phyloP scores from a whole-genome alignment of 2,888 invertebrate species.

The Shargacucullia verbasci region DNA sequence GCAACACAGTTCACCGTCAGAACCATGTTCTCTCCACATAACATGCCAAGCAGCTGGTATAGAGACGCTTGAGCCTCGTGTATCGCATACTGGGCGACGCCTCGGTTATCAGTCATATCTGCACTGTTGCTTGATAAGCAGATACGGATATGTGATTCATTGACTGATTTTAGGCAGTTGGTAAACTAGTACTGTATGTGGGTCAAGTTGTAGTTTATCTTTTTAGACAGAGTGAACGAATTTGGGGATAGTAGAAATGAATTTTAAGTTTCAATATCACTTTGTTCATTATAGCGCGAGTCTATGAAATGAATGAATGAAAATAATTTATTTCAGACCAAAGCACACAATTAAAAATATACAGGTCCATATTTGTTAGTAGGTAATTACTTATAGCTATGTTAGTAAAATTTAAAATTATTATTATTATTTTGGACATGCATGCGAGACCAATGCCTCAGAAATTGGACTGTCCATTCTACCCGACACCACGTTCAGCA shows the following conservation, averaged over 20 bases:
- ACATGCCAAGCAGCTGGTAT: not conserved
- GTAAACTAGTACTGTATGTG: constrained; percentile 5
- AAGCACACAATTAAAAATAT: too few species aligned
- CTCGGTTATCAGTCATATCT: constrained; percentile 49
- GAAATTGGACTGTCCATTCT: too few species aligned
- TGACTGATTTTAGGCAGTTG: constrained; percentile 20
- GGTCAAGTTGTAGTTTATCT: constrained; percentile 4
- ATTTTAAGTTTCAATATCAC: too few species aligned
- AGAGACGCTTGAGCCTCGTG: constrained; percentile 2
- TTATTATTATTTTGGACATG: too few species aligned
- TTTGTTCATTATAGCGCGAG: too few species aligned
- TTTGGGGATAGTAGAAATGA: not conserved
- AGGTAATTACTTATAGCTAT: too few species aligned
- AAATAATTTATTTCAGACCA: too few species aligned
- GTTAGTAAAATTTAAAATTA: too few species aligned
- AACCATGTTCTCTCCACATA: not conserved
- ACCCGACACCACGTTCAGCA: too few species aligned
- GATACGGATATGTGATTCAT: constrained; percentile 54
- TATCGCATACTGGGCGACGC: constrained; percentile 19
- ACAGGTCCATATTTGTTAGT: too few species aligned
- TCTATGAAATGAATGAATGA: too few species aligned
- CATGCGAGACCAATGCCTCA: too few species aligned
- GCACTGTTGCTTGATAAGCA: constrained; percentile 42
- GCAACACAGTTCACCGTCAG: not conserved
- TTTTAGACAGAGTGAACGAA: not conserved